phyloP scores from a whole-genome alignment of 2,113 vertebrate genomes.

The Natator depressus region DNA sequence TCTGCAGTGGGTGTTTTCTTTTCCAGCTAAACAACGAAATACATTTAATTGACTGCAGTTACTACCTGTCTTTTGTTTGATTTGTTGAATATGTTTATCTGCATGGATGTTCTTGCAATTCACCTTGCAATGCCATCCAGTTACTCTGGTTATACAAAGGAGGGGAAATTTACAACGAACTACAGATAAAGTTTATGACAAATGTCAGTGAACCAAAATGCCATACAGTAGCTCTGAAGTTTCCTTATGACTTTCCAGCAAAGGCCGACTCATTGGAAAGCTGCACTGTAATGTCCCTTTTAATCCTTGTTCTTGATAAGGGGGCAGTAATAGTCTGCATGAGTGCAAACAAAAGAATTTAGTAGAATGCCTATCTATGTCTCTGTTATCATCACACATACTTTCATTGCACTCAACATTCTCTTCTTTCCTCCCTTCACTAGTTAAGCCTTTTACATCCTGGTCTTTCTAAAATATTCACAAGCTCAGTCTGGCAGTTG shows the following conservation, averaged over 20 bases:
- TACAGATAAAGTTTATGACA: neutral
- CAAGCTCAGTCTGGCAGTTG: rapidly evolving
- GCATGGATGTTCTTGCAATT: neutral
- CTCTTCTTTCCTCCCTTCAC: neutral
- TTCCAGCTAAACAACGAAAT: neutral
- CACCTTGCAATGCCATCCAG: neutral
- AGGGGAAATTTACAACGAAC: neutral
- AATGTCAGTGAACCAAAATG: neutral
- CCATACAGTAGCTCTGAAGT: rapidly evolving
- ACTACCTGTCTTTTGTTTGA: neutral
- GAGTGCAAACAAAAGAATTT: neutral
- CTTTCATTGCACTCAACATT: rapidly evolving
- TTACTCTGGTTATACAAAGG: neutral
- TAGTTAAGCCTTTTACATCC: neutral
- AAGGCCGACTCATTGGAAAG: neutral
- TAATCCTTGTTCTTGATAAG: neutral
- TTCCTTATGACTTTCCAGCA: neutral
- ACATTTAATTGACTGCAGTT: neutral
- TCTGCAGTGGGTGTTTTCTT: neutral
- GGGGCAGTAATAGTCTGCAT: neutral
- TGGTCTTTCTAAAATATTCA: neutral
- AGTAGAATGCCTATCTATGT: neutral
- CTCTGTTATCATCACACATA: neutral
- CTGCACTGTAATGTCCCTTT: neutral
- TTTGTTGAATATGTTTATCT: neutral